These are phyloP conservation scores for Lytechinus variegatus DNA, from an alignment of 35 echinoderm and acorn worm genomes.

Conservation along the genomic window DNA sequence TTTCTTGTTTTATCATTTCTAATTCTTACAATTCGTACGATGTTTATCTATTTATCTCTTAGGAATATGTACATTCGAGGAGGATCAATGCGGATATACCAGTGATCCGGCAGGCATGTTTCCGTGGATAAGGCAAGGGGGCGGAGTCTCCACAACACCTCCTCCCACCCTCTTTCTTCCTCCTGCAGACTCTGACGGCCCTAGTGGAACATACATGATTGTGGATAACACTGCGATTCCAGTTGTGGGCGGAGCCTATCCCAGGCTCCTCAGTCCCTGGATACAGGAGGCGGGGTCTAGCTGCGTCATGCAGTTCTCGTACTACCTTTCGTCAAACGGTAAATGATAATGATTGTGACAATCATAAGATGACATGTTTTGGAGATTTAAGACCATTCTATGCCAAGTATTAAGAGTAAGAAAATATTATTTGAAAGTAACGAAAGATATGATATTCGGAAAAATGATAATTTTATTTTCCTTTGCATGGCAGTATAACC, in stretches of 20 bases:
- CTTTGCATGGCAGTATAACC: too few relatives aligned
- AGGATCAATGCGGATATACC: constrained; percentile 55
- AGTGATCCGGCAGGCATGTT: constrained; percentile 30
- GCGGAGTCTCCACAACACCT: not conserved
- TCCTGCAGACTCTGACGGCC: not conserved
- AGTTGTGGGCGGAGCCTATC: not conserved
- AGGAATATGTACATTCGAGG: constrained; percentile 68
- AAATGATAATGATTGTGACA: not conserved
- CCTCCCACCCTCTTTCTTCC: not conserved
- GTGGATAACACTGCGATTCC: constrained; percentile 46
- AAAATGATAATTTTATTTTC: too few relatives aligned
- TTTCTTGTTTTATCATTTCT: too few relatives aligned
- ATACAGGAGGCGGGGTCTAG: constrained; percentile 51
- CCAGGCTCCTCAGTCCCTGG: constrained; percentile 37
- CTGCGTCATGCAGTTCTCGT: constrained; percentile 73
- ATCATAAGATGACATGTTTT: too few relatives aligned
- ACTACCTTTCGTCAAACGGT: constrained; percentile 59
- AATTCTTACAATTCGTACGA: too few relatives aligned
- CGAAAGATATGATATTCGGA: too few relatives aligned
- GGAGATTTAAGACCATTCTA: too few relatives aligned
- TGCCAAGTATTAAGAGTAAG: too few relatives aligned
- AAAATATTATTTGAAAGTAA: too few relatives aligned
- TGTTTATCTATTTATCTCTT: too few relatives aligned
- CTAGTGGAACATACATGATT: constrained; percentile 57
- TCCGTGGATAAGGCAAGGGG: constrained; percentile 52